phyloP scores from a whole-genome alignment of 2,113 vertebrate species.

The Ophiodon elongatus region DNA sequence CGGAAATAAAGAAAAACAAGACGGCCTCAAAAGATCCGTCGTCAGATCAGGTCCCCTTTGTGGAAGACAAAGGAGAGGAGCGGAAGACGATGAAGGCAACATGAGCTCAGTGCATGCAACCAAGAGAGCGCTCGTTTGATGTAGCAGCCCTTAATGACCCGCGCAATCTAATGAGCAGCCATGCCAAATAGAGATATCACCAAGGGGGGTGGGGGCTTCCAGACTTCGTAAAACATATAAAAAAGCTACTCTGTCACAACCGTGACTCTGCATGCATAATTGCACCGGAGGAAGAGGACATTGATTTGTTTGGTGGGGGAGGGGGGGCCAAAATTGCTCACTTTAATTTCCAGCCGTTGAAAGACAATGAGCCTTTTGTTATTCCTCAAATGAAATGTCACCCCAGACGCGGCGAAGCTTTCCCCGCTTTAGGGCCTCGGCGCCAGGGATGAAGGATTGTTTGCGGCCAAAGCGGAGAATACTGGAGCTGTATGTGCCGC shows the following conservation, averaged over 20 bases:
- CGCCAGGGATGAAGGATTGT: conserved; percentile 38
- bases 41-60: conserved; percentile 32
- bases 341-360: conserved; percentile 43
- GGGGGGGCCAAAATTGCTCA: conserved; percentile 15
- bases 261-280: conserved; percentile 58
- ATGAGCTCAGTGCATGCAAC: conserved; percentile 33
- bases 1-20: background rate
- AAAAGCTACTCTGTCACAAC: conserved; percentile 50
- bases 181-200: conserved; percentile 52
- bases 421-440: conserved; percentile 34
- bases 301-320: conserved; percentile 30
- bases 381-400: conserved; percentile 63
- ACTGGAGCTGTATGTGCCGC: conserved; percentile 23
- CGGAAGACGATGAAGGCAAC: conserved; percentile 24
- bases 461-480: conserved; percentile 36
- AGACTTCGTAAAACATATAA: conserved; percentile 65
- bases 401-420: conserved; percentile 34
- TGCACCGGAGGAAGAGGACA: conserved; percentile 43
- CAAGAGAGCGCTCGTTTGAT: conserved; percentile 61
- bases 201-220: conserved; percentile 44
- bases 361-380: conserved; percentile 60
- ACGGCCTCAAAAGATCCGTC: conserved; percentile 5
- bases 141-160: conserved; percentile 60
- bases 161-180: conserved; percentile 70
- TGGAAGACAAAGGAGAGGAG: conserved; percentile 15